A percentile compares a stretch with the other conserved stretches of the same genome.
Evolutionary conservation across 2,797 vertebrate species (phyloP).

Genomic region (Danio albolineatus): DNA sequence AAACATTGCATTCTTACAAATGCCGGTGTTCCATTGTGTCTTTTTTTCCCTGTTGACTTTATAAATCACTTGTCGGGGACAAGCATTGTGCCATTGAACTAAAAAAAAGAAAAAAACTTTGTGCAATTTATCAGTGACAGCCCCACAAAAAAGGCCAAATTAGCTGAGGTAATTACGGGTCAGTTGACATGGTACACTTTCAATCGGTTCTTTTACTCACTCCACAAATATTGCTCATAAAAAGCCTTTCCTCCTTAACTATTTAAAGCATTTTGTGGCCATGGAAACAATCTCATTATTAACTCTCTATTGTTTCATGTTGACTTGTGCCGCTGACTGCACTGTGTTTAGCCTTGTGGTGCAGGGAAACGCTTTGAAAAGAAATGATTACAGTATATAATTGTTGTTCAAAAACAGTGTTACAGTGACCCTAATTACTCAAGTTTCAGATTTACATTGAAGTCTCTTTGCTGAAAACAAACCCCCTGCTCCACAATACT

Average conservation of each 20-base stretch:
- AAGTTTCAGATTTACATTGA: slow-evolving; percentile 58
- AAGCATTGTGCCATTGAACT: neutral
- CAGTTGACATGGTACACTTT: slow-evolving; percentile 24
- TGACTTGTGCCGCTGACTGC: neutral
- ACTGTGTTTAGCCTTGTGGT: slow-evolving; percentile 2
- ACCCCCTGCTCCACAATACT: neutral
- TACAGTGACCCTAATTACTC: slow-evolving; percentile 15
- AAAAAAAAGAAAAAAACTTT: neutral
- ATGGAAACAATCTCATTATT: slow-evolving; percentile 13
- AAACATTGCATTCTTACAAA: neutral
- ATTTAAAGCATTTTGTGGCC: slow-evolving; percentile 6
- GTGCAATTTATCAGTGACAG: slow-evolving; percentile 45
- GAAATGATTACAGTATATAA: neutral
- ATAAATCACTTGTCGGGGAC: slow-evolving; percentile 41
- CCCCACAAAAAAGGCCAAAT: slow-evolving; percentile 38
- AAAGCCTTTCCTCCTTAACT: neutral
- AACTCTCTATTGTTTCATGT: slow-evolving; percentile 12
- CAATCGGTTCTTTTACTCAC: slow-evolving; percentile 11
- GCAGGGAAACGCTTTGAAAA: slow-evolving; percentile 24
- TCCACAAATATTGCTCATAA: neutral
- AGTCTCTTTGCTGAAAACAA: neutral
- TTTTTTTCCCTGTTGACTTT: slow-evolving; percentile 9
- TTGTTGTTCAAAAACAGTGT: neutral
- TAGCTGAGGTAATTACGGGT: slow-evolving; percentile 37
- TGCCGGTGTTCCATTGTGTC: slow-evolving; percentile 4